phyloP scores from a whole-genome alignment of 2,888 invertebrate genomes.

The Parnassius apollo region DNA sequence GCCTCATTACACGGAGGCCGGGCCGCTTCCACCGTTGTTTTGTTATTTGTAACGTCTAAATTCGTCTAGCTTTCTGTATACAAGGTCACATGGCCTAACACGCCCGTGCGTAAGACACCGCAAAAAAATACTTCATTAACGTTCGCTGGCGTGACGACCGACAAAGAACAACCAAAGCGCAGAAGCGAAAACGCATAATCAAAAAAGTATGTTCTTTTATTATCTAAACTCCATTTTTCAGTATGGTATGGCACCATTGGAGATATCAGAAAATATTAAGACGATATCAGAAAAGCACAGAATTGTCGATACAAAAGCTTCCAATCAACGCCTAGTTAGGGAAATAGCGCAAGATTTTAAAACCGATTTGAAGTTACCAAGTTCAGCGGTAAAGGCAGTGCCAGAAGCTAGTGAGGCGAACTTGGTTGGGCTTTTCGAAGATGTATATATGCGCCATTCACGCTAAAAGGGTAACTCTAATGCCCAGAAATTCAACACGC shows the following conservation, averaged over 20 bases:
- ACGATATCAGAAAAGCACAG: conserved; percentile 88
- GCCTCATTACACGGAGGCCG: conserved; percentile 45
- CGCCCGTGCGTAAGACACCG: conserved; percentile 60
- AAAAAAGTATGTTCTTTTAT: neutral
- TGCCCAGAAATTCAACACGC: conserved; percentile 70
- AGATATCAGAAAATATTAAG: conserved; percentile 50
- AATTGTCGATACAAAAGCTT: conserved; percentile 85
- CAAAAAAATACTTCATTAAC: conserved; percentile 69
- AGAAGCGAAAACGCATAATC: conserved; percentile 3
- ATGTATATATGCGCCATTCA: conserved; percentile 89
- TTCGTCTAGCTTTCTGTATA: conserved; percentile 45
- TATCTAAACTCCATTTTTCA: too few relatives aligned
- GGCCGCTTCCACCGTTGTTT: conserved; percentile 32
- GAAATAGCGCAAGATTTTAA: conserved; percentile 89
- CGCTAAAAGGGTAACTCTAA: conserved; percentile 72
- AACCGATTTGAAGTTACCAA: conserved; percentile 85
- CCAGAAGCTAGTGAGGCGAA: conserved; percentile 83
- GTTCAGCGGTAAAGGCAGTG: conserved; percentile 85
- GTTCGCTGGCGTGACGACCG: conserved; percentile 54
- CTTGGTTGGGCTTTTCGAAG: conserved; percentile 86
- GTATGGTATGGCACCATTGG: too few relatives aligned
- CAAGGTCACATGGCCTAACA: conserved; percentile 60
- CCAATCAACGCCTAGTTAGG: conserved; percentile 86
- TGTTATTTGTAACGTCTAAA: conserved; percentile 48
- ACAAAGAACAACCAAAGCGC: conserved; percentile 43